phyloP scores from a whole-genome alignment of 2,797 vertebrate species.

The Columba guinea region DNA sequence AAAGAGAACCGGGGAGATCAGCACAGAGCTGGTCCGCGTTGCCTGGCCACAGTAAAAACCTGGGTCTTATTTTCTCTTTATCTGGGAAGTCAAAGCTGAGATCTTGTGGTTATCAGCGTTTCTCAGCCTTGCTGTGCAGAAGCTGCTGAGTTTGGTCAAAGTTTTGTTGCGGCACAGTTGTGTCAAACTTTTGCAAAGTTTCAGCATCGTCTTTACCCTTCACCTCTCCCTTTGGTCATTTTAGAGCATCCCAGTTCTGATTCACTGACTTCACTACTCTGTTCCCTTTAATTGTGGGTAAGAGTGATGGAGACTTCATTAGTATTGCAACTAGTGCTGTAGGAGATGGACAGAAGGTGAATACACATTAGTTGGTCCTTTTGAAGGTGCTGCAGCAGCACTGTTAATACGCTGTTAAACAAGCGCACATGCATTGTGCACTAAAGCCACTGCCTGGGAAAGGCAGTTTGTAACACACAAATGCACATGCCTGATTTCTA shows the following conservation, averaged over 20 bases:
- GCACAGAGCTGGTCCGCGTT: not conserved
- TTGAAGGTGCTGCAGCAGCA: conserved; percentile 24
- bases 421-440: not conserved
- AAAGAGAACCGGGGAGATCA: not conserved
- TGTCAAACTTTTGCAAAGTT: not conserved
- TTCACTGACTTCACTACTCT: not conserved
- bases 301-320: not conserved
- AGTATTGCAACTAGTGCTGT: not conserved
- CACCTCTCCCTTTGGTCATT: not conserved
- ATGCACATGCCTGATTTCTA: not conserved
- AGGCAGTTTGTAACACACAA: conserved; percentile 8
- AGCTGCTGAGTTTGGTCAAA: not conserved
- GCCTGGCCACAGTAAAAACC: not conserved
- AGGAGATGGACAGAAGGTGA: conserved; percentile 2
- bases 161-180: not conserved
- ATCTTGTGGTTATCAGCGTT: not conserved
- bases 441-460: not conserved
- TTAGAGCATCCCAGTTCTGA: not conserved
- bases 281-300: not conserved
- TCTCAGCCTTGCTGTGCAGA: not conserved
- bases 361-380: not conserved
- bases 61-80: not conserved
- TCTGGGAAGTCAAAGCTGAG: not conserved
- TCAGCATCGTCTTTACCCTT: not conserved
- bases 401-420: not conserved